phyloP scores from a whole-genome alignment of 2,113 vertebrate species.

The Catagonus wagneri region DNA sequence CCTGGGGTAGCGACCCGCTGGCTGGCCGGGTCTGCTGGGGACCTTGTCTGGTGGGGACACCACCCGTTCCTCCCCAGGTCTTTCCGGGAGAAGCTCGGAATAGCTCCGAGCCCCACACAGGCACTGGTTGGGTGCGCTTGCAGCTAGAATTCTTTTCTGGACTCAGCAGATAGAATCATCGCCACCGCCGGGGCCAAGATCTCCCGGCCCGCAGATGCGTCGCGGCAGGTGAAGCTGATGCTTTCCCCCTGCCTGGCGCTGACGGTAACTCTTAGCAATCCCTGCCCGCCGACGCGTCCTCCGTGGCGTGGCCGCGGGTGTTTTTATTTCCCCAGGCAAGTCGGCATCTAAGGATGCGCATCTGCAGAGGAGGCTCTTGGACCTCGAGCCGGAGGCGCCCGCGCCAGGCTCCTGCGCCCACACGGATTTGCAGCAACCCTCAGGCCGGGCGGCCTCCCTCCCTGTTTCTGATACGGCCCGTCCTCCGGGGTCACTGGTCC shows the following conservation, averaged over 20 bases:
- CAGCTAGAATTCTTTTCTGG: slow-evolving; percentile 50
- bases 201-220: background rate
- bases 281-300: background rate
- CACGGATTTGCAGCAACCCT: rapidly evolving
- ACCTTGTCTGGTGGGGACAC: background rate
- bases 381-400: rapidly evolving
- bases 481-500: rapidly evolving
- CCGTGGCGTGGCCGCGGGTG: rapidly evolving
- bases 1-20: background rate
- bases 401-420: rapidly evolving
- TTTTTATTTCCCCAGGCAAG: background rate
- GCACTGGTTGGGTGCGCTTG: background rate
- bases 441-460: background rate
- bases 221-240: background rate
- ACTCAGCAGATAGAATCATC: slow-evolving; percentile 42
- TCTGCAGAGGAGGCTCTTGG: background rate
- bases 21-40: background rate
- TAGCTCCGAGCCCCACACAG: background rate
- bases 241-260: background rate
- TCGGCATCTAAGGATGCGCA: rapidly evolving
- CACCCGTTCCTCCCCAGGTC: background rate
- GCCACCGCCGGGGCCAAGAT: background rate
- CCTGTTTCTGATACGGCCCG: rapidly evolving
- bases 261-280: background rate
- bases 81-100: background rate